Base-by-base conservation (phyloP, 2,888 invertebrate genomes). In the Chesias legatella region DNA sequence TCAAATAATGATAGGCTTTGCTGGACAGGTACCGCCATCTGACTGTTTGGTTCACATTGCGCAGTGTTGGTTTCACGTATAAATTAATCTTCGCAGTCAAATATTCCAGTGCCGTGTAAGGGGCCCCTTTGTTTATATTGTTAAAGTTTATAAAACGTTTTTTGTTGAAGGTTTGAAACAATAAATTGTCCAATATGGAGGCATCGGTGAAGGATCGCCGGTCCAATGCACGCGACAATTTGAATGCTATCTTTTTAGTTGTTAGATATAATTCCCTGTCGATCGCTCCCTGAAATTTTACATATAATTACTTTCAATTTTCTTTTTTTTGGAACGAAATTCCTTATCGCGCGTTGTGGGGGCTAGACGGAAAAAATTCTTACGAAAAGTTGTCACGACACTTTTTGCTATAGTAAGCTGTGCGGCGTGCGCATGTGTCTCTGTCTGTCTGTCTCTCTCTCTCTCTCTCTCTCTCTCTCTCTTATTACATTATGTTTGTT, bases 231-330 rank as follows among this genome's bases (percentile, higher is more conserved):
- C 62, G 44, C 7, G 59, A 60, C 30, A 82, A 55, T 42, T 71
- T 63, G 42, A 63, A 65, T 0, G 69, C 63, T 47, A 82, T 43
- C 3, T 48, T 57, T 38, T 51, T 63, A 1, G 72, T 51, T 26
- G 62, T 55, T 9, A 67, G 34, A 51, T 78, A 82, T 1, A 78
- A 63, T 9, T 57, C 60, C 30, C 68, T 58, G 31, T 84, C 84
- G 17, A 85, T 78, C 7, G 72, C 53, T 8, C 85, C 85, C 85
- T 84, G 53, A 37, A 77, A 67, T 33, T n/a, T n/a, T n/a, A n/a
- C n/a, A n/a, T n/a, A n/a, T n/a, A n/a, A n/a, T n/a, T n/a, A n/a
- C n/a, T n/a, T n/a, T n/a, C n/a, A n/a, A n/a, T n/a, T n/a, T n/a
- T n/a, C n/a, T n/a, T n/a, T n/a, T n/a, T n/a, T n/a, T n/a, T n/a